These are phyloP conservation scores for Orchesella flavescens DNA, from an alignment of 2,888 invertebrate genomes.

Conservation along the genomic window DNA sequence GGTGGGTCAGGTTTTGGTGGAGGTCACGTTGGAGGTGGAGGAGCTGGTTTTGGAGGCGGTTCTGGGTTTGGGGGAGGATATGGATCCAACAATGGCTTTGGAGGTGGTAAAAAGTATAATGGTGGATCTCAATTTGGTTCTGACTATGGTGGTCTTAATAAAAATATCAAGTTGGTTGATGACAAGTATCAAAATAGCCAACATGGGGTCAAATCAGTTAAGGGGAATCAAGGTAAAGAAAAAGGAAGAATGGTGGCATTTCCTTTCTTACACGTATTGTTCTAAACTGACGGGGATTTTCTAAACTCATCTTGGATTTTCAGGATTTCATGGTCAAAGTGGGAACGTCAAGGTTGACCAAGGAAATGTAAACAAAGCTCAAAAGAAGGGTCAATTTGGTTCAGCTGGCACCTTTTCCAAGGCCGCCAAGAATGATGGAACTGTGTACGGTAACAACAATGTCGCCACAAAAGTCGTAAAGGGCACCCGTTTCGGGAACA, in stretches of 20 bases:
- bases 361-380: conserved; percentile 68
- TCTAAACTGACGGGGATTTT: too few relatives aligned
- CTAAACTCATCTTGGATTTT: conserved; percentile 7
- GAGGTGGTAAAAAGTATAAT: conserved; percentile 63
- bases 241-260: too few relatives aligned
- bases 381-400: conserved; percentile 70
- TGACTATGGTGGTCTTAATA: conserved; percentile 66
- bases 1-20: conserved; percentile 34
- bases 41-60: conserved; percentile 32
- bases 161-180: conserved; percentile 61
- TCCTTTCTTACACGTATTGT: too few relatives aligned
- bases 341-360: conserved; percentile 61
- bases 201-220: conserved; percentile 59
- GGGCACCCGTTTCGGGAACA: conserved; percentile 67
- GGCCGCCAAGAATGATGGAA: conserved; percentile 67
- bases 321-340: conserved; percentile 52
- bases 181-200: conserved; percentile 57
- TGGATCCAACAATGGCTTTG: conserved; percentile 43
- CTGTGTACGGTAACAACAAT: conserved; percentile 68
- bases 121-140: conserved; percentile 57
- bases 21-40: conserved; percentile 41
- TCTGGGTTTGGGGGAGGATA: conserved; percentile 47
- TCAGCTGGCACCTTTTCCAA: conserved; percentile 64
- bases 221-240: conserved; percentile 64
- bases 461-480: conserved; percentile 67